Conservation (phyloP, 2,888 invertebrate genomes). For the Acleris laterana region DNA sequence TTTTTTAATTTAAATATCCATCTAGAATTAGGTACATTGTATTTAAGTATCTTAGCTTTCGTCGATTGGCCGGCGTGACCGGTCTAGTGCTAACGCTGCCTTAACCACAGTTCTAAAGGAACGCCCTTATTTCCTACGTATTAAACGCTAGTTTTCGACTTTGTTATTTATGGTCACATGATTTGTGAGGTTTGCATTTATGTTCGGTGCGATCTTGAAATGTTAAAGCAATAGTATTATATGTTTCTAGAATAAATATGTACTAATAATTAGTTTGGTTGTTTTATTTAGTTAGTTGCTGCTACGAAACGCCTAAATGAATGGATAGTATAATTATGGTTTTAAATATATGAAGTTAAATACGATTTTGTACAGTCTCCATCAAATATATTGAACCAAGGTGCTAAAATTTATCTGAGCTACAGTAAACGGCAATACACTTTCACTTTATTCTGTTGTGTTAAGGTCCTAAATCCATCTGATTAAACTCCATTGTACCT, state of each 20-base stretch:
- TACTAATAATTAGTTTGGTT: constrained; percentile 53
- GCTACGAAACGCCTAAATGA: not conserved
- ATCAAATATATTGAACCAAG: no score
- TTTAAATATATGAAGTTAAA: no score
- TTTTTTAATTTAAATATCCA: constrained; percentile 10
- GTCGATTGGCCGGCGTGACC: not conserved
- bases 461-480: no score
- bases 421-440: no score
- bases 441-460: no score
- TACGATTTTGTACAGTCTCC: no score
- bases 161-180: constrained; percentile 50
- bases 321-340: not conserved
- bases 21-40: constrained; percentile 38
- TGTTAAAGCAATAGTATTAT: constrained; percentile 78
- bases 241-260: constrained; percentile 54
- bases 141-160: constrained; percentile 44
- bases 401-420: no score
- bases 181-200: constrained; percentile 47
- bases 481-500: no score
- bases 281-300: constrained; percentile 30
- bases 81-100: constrained; percentile 57
- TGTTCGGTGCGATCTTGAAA: constrained; percentile 55
- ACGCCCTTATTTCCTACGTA: constrained; percentile 41
- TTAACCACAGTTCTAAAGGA: constrained; percentile 49
- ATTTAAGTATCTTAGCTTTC: constrained; percentile 48